These are phyloP conservation scores for Myotis findleyi DNA, from an alignment of 2,797 vertebrate species.

Conservation along the genomic window DNA sequence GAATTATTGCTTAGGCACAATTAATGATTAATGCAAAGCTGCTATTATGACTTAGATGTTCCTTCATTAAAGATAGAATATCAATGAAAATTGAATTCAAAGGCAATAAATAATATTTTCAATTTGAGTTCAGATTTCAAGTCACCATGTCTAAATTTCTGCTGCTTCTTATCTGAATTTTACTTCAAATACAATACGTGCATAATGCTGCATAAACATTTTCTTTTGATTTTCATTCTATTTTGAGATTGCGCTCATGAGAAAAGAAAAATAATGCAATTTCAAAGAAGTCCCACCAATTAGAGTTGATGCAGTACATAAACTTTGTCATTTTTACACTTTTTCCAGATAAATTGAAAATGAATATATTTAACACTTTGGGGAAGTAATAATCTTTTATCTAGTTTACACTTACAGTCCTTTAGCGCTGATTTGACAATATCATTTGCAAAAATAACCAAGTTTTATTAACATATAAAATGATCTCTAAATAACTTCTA, in stretches of 20 bases:
- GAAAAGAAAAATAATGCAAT: neutral
- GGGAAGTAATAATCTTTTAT: constrained; percentile 26
- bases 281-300: neutral
- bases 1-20: constrained; percentile 26
- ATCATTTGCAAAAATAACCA: constrained; percentile 6
- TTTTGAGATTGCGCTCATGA: constrained; percentile 2
- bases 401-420: neutral
- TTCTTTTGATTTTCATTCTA: neutral
- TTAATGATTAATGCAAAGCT: constrained; percentile 52
- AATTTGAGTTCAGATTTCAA: neutral
- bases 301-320: neutral
- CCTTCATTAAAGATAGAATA: constrained; percentile 18
- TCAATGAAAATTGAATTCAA: neutral
- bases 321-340: neutral
- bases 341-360: neutral
- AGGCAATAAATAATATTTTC: neutral
- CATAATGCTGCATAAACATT: neutral
- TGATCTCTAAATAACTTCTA: neutral
- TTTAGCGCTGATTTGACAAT: neutral
- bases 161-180: neutral
- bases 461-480: neutral
- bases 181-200: neutral
- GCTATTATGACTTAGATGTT: constrained; percentile 27
- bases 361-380: neutral
- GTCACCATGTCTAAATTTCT: neutral